phyloP scores from a whole-genome alignment of 2,888 invertebrate species.

The Lasius fuliginosus region DNA sequence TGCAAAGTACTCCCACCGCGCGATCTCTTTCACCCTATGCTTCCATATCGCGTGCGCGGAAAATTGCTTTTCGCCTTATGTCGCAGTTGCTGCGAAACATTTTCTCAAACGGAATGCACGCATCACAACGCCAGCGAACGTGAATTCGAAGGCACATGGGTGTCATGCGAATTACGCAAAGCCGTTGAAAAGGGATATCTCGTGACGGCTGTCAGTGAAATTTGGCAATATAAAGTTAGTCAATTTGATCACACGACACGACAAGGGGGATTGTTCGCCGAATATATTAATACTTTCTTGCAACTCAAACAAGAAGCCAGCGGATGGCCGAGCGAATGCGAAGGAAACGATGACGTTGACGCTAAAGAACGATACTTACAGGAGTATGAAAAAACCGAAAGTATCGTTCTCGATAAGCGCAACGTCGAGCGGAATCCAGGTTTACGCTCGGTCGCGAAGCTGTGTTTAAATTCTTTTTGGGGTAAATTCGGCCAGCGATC shows the following conservation, averaged over 20 bases:
- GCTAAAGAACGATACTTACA: background rate
- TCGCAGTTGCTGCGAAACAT: background rate
- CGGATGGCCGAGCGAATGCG: background rate
- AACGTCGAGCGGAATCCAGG: background rate
- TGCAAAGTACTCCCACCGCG: background rate
- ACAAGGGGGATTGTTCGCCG: background rate
- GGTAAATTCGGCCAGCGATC: background rate
- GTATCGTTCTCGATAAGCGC: background rate
- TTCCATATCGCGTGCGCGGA: background rate
- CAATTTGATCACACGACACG: background rate
- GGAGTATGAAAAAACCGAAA: background rate
- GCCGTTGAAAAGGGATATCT: background rate
- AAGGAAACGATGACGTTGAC: background rate
- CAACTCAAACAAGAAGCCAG: background rate
- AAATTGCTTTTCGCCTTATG: background rate
- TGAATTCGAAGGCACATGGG: background rate
- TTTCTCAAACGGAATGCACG: background rate
- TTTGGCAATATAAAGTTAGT: background rate
- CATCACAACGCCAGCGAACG: background rate
- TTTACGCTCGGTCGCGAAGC: constrained; percentile 1
- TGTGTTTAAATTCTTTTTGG: background rate
- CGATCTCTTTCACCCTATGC: background rate
- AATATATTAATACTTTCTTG: background rate
- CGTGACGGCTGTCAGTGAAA: background rate
- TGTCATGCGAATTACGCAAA: background rate